These are phyloP conservation scores for Vimba vimba DNA, from an alignment of 2,113 vertebrate species.

Conservation along the genomic window DNA sequence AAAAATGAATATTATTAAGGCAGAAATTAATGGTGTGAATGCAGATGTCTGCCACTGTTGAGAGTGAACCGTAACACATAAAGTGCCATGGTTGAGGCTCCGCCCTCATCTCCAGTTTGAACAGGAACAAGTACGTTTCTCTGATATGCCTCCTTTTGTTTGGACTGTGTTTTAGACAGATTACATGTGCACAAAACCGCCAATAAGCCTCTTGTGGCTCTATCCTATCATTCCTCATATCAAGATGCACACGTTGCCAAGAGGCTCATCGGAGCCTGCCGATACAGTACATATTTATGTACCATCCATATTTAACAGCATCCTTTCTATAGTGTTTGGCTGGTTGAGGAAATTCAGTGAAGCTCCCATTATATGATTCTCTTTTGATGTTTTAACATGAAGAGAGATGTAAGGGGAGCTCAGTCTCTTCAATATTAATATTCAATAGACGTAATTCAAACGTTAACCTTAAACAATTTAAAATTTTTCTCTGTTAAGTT, in stretches of 20 bases:
- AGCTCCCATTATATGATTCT: slow-evolving; percentile 28
- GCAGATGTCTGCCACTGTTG: neutral
- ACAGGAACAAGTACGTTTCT: neutral
- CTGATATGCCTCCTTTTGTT: neutral
- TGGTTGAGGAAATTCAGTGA: slow-evolving; percentile 56
- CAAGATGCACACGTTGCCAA: slow-evolving; percentile 13
- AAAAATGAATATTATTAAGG: slow-evolving; percentile 5
- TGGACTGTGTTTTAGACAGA: neutral
- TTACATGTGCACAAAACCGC: neutral
- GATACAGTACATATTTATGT: slow-evolving; percentile 34
- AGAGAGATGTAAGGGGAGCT: slow-evolving; percentile 59
- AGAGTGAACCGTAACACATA: neutral
- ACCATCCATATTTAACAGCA: slow-evolving; percentile 42
- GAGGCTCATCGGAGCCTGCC: slow-evolving; percentile 39
- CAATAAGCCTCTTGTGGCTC: neutral
- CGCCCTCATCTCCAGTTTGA: neutral
- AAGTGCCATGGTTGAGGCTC: neutral
- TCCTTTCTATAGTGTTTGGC: slow-evolving; percentile 55
- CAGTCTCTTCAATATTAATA: slow-evolving; percentile 71
- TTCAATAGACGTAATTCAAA: slow-evolving; percentile 67
- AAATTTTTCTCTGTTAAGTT: slow-evolving; percentile 61
- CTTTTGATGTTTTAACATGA: slow-evolving; percentile 66
- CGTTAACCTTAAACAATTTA: slow-evolving; percentile 76
- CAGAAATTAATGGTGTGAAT: neutral
- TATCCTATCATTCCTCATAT: neutral